Percentiles rank a stretch among this genome's conserved stretches.
phyloP scores from a whole-genome alignment of 2,113 vertebrate species.

The Chaetodon trifascialis region DNA sequence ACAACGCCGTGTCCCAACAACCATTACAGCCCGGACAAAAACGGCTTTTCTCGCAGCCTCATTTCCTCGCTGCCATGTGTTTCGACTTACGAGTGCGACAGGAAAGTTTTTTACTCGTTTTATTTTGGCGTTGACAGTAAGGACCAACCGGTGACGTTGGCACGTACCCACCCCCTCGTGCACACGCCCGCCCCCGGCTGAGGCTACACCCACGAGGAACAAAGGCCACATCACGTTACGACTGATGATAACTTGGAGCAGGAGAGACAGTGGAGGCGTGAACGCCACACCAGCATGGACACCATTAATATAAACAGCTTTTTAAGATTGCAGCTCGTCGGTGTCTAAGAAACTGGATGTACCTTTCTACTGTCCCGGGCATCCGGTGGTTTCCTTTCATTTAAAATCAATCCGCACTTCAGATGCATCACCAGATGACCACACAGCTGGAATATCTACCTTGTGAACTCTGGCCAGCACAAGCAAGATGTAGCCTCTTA shows the following conservation, averaged over 20 bases:
- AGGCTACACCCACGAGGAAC: conserved; percentile 75
- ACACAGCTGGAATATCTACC: too few species aligned
- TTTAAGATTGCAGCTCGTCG: too few species aligned
- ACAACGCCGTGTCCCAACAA: conserved; percentile 11
- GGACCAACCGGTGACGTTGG: conserved; percentile 70
- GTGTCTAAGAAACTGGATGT: too few species aligned
- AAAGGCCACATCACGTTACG: conserved; percentile 59
- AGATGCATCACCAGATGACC: too few species aligned
- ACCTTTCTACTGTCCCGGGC: too few species aligned
- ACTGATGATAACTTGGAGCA: background rate
- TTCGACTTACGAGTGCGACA: background rate
- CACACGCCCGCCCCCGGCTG: conserved; percentile 63
- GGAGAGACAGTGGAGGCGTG: too few species aligned
- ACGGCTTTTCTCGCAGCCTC: background rate
- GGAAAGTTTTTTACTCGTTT: conserved; percentile 69
- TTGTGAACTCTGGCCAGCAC: too few species aligned
- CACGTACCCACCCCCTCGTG: conserved; percentile 51
- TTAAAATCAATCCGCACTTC: too few species aligned
- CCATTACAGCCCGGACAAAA: background rate
- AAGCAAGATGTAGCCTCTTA: too few species aligned
- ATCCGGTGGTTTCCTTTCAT: too few species aligned
- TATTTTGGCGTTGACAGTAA: conserved; percentile 81
- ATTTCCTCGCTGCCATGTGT: conserved; percentile 18
- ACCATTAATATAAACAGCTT: too few species aligned
- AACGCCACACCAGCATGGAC: too few species aligned